A percentile compares a stretch with the other conserved stretches of the same genome.
These are phyloP conservation scores for Cheirogaleus major DNA, from an alignment of 2,797 vertebrate species.

Conservation along the genomic window DNA sequence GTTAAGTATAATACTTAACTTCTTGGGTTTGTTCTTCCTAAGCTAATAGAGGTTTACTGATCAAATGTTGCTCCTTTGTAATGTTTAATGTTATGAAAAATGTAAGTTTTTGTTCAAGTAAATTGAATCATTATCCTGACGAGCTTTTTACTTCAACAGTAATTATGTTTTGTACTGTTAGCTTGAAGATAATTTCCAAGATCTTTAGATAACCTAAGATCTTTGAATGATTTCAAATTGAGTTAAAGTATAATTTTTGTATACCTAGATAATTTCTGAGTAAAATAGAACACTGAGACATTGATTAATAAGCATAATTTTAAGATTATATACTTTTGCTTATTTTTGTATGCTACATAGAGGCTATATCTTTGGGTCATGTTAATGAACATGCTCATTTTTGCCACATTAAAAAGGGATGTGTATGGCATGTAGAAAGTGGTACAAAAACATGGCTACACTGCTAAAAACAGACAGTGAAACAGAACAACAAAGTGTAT, in stretches of 20 bases:
- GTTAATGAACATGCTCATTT: neutral
- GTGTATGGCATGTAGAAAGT: neutral
- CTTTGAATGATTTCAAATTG: neutral
- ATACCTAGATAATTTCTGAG: neutral
- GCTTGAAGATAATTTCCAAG: neutral
- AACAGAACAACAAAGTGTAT: neutral
- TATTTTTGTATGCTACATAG: neutral
- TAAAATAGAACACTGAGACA: neutral
- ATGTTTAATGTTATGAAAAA: neutral
- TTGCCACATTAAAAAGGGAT: neutral
- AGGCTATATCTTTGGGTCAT: neutral
- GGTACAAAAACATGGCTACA: neutral
- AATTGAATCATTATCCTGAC: neutral
- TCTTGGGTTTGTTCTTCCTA: neutral
- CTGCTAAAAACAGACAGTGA: neutral
- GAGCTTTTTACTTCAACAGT: neutral
- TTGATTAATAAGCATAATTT: neutral
- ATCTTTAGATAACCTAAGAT: neutral
- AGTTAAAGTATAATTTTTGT: neutral
- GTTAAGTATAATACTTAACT: neutral
- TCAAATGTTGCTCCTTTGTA: neutral
- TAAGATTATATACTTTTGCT: neutral
- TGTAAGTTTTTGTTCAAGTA: neutral
- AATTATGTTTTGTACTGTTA: neutral
- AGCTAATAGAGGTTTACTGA: neutral